Percentiles rank a stretch among this genome's conserved stretches.
phyloP scores from a whole-genome alignment of 2,888 invertebrate genomes.

The Furcula furcula region DNA sequence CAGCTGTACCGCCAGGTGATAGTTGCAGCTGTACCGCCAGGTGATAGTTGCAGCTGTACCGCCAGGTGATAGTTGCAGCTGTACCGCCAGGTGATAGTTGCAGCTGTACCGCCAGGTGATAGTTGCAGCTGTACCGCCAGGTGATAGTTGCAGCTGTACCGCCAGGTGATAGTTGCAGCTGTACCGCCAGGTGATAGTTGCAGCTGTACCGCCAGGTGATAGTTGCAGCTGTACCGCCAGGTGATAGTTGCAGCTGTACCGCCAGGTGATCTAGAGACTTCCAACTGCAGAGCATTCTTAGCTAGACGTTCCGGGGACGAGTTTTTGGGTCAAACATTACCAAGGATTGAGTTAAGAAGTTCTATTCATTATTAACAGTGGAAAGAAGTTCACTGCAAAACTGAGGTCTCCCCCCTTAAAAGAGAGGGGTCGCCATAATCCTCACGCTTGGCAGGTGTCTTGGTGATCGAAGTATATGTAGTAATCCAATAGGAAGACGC shows the following conservation, averaged over 20 bases:
- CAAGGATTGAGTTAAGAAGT: too few relatives aligned
- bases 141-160: background rate
- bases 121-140: background rate
- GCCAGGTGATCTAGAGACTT: slow-evolving; percentile 24
- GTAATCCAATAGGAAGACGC: too few relatives aligned
- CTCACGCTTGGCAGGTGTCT: too few relatives aligned
- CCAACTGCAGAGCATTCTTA: too few relatives aligned
- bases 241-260: background rate
- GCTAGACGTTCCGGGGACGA: too few relatives aligned
- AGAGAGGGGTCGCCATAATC: too few relatives aligned
- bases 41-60: slow-evolving; percentile 90
- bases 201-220: background rate
- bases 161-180: background rate
- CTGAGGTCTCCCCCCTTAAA: too few relatives aligned
- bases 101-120: background rate
- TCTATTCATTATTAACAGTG: too few relatives aligned
- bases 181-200: background rate
- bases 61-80: slow-evolving; percentile 90
- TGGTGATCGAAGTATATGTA: too few relatives aligned
- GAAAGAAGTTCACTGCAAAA: too few relatives aligned
- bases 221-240: background rate
- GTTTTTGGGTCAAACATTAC: too few relatives aligned
- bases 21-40: slow-evolving; percentile 89
- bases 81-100: slow-evolving; percentile 45
- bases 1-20: slow-evolving; percentile 14